Evolutionary conservation across 1,140 invertebrate species (phyloP), one percentile per base, ranked within the genome.

Genomic region (Euschistus heros): DNA sequence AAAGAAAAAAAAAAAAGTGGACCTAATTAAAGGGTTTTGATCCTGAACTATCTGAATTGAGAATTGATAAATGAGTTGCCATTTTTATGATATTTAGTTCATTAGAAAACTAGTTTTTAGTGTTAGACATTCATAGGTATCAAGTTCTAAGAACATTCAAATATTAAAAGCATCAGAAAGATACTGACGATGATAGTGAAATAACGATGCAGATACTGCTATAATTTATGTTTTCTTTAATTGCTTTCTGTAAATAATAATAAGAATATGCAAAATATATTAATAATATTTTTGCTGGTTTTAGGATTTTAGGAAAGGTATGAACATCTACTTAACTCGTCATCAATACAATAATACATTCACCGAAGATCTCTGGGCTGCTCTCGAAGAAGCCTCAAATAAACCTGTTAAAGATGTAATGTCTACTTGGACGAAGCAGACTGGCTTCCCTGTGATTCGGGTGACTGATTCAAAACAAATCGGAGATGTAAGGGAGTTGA

Each of bases 301-400:
- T 24, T 67, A 82, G 76, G 88, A 91, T 75, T 99, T 98, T 74
- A 83, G 89, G n/a, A 90, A 88, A 76, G 94, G 95, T 26, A 94
- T 99, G 89, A 87, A 94, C 72, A 74, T 87, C 6, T 99, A 99
- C 73, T 76, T 99, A 65, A 92, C 85, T 5, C 83, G 86, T 65
- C 90, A 96, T 78, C 86, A 88, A 75, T 95, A 94, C 73, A 81
- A 79, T 42, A 97, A 99, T 74, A 94, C 96, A 4, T 86, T 87
- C 69, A 98, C 97, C 10, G 89, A 93, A 74, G 92, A 99, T 75
- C 79, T 99, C 55, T 99, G 96, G 96, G 80, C 82, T 2, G 87
- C 92, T 0, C 78, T 99, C 57, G 90, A 88, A 72, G 86, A 92
- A 72, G 87, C 91, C 0, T 95, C 92, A 68, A 87, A 86, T 0